Evolutionary conservation across 2,888 invertebrate genomes (phyloP).

Genomic region (Oscheius onirici): DNA sequence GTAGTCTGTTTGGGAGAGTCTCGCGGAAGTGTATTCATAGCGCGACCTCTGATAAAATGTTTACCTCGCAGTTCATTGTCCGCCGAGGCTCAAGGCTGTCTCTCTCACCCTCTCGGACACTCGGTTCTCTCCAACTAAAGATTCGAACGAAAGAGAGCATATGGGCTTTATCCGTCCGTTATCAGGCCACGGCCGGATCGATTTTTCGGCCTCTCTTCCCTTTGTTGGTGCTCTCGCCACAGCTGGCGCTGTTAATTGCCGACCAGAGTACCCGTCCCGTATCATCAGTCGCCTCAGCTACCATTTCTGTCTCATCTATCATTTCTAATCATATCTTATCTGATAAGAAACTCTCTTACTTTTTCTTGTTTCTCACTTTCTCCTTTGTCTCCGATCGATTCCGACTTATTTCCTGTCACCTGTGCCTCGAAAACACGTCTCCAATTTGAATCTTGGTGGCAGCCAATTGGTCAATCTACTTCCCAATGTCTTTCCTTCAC

Average conservation of each 20-base stretch:
- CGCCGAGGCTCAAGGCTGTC: conserved; percentile 28
- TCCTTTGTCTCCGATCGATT: conserved; percentile 5
- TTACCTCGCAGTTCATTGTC: conserved; percentile 29
- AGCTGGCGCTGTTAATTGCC: conserved; percentile 29
- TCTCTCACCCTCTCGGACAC: conserved; percentile 21
- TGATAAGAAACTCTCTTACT: neutral
- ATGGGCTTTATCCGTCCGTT: conserved; percentile 15
- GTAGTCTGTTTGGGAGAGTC: conserved; percentile 15
- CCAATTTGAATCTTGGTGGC: neutral
- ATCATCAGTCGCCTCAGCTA: neutral
- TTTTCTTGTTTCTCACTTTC: neutral
- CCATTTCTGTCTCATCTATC: conserved; percentile 3
- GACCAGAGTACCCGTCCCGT: conserved; percentile 24
- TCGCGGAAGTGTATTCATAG: conserved; percentile 33
- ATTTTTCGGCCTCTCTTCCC: conserved; percentile 15
- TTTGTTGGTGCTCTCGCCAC: conserved; percentile 21
- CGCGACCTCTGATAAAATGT: conserved; percentile 34
- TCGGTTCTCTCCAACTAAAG: conserved; percentile 1
- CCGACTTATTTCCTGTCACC: conserved; percentile 12
- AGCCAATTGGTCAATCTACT: too few species aligned
- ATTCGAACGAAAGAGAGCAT: neutral
- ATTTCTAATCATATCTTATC: too few species aligned
- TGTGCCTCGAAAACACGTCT: neutral
- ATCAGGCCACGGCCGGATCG: conserved; percentile 9
- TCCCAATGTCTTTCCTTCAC: neutral